phyloP scores from a whole-genome alignment of 2,113 vertebrate species.

The Nerophis lumbriciformis region DNA sequence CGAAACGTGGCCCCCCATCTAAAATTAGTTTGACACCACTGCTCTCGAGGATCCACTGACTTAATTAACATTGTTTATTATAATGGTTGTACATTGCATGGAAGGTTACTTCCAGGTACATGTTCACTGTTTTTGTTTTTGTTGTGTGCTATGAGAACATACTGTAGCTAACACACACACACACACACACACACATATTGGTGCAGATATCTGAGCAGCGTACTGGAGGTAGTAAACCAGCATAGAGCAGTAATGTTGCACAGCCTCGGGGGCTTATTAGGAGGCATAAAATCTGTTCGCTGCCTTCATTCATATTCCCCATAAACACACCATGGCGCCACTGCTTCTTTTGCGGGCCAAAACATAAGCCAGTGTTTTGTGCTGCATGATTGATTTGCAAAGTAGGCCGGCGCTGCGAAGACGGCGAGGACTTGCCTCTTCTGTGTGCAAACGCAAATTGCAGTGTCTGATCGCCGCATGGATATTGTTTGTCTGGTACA shows the following conservation, averaged over 20 bases:
- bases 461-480: slow-evolving; percentile 57
- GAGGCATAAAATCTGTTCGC: slow-evolving; percentile 71
- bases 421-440: slow-evolving; percentile 58
- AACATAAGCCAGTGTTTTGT: slow-evolving; percentile 70
- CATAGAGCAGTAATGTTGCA: slow-evolving; percentile 63
- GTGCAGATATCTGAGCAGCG: slow-evolving; percentile 56
- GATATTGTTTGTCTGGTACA: slow-evolving; percentile 65
- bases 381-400: slow-evolving; percentile 69
- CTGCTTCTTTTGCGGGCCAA: slow-evolving; percentile 48
- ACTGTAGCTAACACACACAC: no score
- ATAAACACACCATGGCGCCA: slow-evolving; percentile 51
- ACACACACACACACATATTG: not conserved
- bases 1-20: no score
- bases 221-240: slow-evolving; percentile 66
- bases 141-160: slow-evolving; percentile 29
- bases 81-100: no score
- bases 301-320: slow-evolving; percentile 71
- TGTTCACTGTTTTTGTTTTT: slow-evolving; percentile 56
- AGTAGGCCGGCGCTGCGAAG: slow-evolving; percentile 66
- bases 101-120: slow-evolving; percentile 34
- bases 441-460: slow-evolving; percentile 61
- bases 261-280: slow-evolving; percentile 73
- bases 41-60: no score
- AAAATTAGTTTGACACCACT: no score
- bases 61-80: no score